These are phyloP conservation scores for Micronycteris hirsuta DNA, from an alignment of 2,113 vertebrate species.

Conservation along the genomic window DNA sequence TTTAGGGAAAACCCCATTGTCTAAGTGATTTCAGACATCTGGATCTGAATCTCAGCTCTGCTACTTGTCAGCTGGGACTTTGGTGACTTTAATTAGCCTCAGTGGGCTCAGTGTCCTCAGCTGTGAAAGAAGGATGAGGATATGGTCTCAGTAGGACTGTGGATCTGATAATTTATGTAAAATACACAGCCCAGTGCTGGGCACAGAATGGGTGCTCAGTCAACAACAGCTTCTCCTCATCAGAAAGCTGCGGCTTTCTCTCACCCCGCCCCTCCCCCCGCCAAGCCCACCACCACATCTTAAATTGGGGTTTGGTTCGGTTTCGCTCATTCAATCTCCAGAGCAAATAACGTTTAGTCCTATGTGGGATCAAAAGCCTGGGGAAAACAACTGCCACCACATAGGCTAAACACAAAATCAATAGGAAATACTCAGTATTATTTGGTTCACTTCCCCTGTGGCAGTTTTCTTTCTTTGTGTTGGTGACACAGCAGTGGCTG, in stretches of 20 bases:
- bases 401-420: neutral
- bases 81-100: conserved; percentile 47
- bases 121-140: conserved; percentile 31
- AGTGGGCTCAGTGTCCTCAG: conserved; percentile 17
- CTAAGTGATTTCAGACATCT: neutral
- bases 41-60: neutral
- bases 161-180: neutral
- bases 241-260: neutral
- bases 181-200: neutral
- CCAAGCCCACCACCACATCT: neutral
- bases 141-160: neutral
- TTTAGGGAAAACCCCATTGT: neutral
- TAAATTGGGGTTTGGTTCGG: neutral
- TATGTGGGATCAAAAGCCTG: neutral
- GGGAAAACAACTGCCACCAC: neutral
- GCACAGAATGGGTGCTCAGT: too few relatives aligned
- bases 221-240: neutral
- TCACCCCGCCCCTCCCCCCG: neutral
- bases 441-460: conserved; percentile 7
- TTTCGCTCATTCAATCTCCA: neutral
- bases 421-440: neutral
- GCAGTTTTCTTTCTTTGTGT: neutral
- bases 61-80: neutral
- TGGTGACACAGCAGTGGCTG: neutral
- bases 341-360: neutral